Evolutionary conservation across 2,797 vertebrate genomes (phyloP), one percentile per base, ranked within the genome.

Genomic region (Gobio occitaniae): DNA sequence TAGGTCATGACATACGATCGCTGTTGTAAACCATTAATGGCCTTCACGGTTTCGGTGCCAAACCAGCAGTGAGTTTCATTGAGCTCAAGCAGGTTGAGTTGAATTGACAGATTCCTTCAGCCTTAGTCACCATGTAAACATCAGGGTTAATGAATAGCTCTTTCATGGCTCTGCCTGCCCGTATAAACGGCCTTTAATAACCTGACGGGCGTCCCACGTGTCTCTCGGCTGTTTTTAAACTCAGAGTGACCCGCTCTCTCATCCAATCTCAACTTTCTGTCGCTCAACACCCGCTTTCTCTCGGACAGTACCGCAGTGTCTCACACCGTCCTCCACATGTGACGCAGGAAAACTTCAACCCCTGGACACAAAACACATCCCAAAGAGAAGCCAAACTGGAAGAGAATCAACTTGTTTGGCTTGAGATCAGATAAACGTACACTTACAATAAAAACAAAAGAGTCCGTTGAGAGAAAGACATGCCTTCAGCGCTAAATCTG

Each of bases 81-180:
- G 48, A 75, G 48, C 71, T 81, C 44, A 5, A 78, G 75, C 6
- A 61, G 21, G 21, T 29, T 13, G 80, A 72, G 54, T 50, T 74
- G n/a, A 71, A 59, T 13, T 10, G 56, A 75, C 70, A 82, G 56
- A 86, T 90, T 91, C 90, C 89, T 83, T 69, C 56, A 78, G 84
- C 79, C 86, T 88, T 78, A 84, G 87, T 89, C 86, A 88, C 86
- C 87, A 91, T 89, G 87, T 90, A 80, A 71, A 89, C 90, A 86
- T 88, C 63, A 87, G 82, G 29, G 75, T 88, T 80, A 74, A 90
- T 92, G 89, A 94, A 93, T 93, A 84, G 12, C 83, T 89, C 91
- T 92, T 94, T 95, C 90, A 94, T 88, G 75, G 63, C 80, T 80
- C 76, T 36, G 16, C 41, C 41, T 44, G 41, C 41, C 41, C 41